Evolutionary conservation across 2,113 vertebrate species (phyloP).

Genomic region (Hassar affinis): DNA sequence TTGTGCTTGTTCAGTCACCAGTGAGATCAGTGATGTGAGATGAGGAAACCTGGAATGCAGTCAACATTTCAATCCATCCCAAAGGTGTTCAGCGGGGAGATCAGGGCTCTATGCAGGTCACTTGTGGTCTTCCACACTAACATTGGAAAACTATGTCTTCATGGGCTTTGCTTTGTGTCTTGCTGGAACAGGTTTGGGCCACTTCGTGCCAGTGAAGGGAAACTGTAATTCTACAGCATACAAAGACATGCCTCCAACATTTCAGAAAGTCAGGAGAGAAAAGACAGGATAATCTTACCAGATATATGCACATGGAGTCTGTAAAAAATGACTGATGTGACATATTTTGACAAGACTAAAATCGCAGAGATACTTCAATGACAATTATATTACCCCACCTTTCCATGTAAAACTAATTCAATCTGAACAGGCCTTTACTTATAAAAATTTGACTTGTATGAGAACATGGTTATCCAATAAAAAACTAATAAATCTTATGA

Average conservation of each 20-base stretch:
- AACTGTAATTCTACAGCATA: background rate
- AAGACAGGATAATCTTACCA: background rate
- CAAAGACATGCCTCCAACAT: background rate
- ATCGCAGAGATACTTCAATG: background rate
- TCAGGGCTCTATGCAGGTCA: background rate
- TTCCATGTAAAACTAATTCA: background rate
- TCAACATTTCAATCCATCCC: background rate
- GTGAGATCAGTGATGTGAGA: background rate
- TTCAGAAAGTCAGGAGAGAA: too few relatives aligned
- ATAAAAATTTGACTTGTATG: background rate
- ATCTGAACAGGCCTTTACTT: background rate
- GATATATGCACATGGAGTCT: background rate
- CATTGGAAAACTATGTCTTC: background rate
- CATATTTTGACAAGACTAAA: background rate
- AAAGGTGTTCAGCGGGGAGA: background rate
- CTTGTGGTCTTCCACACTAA: background rate
- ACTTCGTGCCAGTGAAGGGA: background rate
- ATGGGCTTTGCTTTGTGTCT: background rate
- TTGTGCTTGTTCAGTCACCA: background rate
- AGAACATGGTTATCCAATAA: slow-evolving; percentile 12
- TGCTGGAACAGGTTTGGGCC: background rate
- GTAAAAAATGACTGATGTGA: background rate
- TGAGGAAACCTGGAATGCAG: background rate
- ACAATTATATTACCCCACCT: background rate
- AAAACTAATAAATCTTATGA: slow-evolving; percentile 11